phyloP scores from a whole-genome alignment of 2,888 invertebrate genomes.

The Apodemia arnacis region DNA sequence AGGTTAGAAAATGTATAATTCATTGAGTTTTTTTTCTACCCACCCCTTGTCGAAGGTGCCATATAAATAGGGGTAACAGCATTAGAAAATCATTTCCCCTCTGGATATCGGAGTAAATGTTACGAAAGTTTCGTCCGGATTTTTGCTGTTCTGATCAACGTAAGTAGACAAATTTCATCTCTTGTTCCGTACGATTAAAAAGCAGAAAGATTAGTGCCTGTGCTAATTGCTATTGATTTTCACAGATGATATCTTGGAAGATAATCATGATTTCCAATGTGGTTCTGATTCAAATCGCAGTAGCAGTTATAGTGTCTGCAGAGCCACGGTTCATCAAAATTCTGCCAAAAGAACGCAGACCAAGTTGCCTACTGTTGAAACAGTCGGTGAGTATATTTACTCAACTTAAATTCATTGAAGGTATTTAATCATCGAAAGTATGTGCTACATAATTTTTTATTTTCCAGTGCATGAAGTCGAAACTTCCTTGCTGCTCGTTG shows the following conservation, averaged over 20 bases:
- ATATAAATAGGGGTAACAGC: too few species aligned
- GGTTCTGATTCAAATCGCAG: not conserved
- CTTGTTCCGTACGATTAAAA: too few species aligned
- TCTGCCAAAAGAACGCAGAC: not conserved
- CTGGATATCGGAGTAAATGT: too few species aligned
- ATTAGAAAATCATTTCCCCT: too few species aligned
- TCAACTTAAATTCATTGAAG: not conserved
- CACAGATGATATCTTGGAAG: not conserved
- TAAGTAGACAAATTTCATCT: too few species aligned
- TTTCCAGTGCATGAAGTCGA: not conserved
- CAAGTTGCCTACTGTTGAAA: not conserved
- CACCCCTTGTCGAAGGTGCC: too few species aligned
- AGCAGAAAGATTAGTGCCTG: not conserved
- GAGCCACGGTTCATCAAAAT: not conserved
- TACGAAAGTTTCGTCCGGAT: too few species aligned
- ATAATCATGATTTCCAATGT: not conserved
- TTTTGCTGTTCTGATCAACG: too few species aligned
- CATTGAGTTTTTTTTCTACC: too few species aligned
- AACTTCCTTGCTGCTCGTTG: not conserved
- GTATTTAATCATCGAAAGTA: not conserved
- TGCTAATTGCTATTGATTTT: not conserved
- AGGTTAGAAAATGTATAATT: too few species aligned
- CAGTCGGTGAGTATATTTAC: not conserved
- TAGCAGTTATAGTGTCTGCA: not conserved
- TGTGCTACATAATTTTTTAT: not conserved